A percentile compares a stretch with the other conserved stretches of the same genome.
Evolutionary conservation across 2,888 invertebrate species (phyloP).

Genomic region (Gnatocerus cornutus): DNA sequence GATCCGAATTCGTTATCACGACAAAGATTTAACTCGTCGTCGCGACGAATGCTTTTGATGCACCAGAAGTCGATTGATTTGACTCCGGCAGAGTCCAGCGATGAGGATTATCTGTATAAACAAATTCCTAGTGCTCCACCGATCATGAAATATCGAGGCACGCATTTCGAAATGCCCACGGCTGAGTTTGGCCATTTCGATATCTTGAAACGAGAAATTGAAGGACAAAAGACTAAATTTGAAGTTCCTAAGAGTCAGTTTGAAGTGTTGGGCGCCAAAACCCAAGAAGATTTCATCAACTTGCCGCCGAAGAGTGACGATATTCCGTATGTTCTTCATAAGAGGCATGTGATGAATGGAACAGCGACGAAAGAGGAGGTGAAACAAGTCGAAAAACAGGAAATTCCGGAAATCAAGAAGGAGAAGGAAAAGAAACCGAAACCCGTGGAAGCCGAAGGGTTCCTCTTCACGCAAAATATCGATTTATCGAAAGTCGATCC

Average conservation of each 20-base stretch:
- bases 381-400: slow-evolving; percentile 52
- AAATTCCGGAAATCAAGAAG: slow-evolving; percentile 73
- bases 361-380: slow-evolving; percentile 76
- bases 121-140: slow-evolving; percentile 83
- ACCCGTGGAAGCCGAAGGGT: slow-evolving; percentile 68
- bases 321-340: slow-evolving; percentile 89
- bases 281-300: slow-evolving; percentile 70
- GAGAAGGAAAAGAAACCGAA: slow-evolving; percentile 68
- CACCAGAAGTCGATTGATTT: slow-evolving; percentile 90
- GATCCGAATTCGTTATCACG: slow-evolving; percentile 88
- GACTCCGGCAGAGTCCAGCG: slow-evolving; percentile 89
- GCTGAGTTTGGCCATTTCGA: slow-evolving; percentile 79
- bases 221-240: slow-evolving; percentile 77
- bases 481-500: slow-evolving; percentile 84
- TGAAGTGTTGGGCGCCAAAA: slow-evolving; percentile 74
- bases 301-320: slow-evolving; percentile 77
- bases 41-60: slow-evolving; percentile 85
- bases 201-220: slow-evolving; percentile 71
- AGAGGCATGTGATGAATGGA: slow-evolving; percentile 89
- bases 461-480: slow-evolving; percentile 83
- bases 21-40: slow-evolving; percentile 81
- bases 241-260: slow-evolving; percentile 84
- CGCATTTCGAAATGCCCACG: slow-evolving; percentile 70
- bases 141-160: slow-evolving; percentile 76
- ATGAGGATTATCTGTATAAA: slow-evolving; percentile 85